Conservation (phyloP, 2,113 vertebrate species). For the Caracal caracal region DNA sequence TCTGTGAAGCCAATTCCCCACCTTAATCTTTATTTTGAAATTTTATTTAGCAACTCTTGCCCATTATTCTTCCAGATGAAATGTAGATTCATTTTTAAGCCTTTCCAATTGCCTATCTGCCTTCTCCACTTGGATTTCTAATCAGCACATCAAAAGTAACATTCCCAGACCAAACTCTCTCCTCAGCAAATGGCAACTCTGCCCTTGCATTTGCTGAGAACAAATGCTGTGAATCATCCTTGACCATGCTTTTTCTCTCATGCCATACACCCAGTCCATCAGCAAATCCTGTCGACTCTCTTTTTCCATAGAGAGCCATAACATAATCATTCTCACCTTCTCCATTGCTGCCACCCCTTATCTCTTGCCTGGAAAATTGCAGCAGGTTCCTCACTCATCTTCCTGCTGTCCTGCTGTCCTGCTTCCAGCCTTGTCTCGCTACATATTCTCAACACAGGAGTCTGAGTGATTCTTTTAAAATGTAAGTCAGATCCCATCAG, state of each 20-base stretch:
- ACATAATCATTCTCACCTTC: background rate
- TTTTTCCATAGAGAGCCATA: background rate
- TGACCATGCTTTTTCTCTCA: background rate
- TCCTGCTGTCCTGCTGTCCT: background rate
- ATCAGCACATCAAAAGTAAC: background rate
- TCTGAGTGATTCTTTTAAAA: background rate
- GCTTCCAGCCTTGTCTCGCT: background rate
- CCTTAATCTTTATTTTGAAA: conserved; percentile 24
- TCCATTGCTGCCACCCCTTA: background rate
- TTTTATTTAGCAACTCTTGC: background rate
- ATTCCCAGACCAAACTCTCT: background rate
- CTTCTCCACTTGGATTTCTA: background rate
- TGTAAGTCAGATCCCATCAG: background rate
- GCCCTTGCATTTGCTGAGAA: background rate
- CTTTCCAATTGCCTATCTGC: background rate
- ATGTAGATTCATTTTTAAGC: background rate
- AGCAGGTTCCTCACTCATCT: background rate
- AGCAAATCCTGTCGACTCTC: background rate
- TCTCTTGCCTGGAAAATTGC: background rate
- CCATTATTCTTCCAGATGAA: background rate
- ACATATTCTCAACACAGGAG: background rate
- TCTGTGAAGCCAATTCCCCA: background rate
- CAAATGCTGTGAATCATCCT: background rate
- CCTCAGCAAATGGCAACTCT: background rate
- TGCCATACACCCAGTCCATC: background rate